Conservation (phyloP, 1,140 invertebrate species). For the Antheraea pernyi region DNA sequence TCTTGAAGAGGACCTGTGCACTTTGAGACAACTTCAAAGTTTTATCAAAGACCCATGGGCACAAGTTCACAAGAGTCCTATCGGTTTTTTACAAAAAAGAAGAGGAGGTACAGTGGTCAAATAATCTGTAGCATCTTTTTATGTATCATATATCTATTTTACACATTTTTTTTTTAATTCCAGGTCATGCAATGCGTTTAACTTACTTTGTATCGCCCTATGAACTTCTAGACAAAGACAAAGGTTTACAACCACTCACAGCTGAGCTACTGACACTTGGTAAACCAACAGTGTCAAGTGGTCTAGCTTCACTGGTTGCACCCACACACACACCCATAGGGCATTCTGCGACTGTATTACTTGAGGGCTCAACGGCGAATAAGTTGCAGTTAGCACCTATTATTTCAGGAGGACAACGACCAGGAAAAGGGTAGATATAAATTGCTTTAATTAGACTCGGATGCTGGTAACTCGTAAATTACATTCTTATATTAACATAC, state of each 20-base stretch:
- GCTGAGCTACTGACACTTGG: conserved; percentile 83
- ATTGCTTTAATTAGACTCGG: neutral
- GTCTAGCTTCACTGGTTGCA: conserved; percentile 48
- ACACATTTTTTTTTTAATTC: conserved; percentile 26
- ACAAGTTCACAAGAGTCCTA: conserved; percentile 93
- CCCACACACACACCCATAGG: conserved; percentile 81
- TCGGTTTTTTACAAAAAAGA: conserved; percentile 89
- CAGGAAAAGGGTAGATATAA: conserved; percentile 85
- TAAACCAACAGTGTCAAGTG: conserved; percentile 47
- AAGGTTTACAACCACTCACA: conserved; percentile 86
- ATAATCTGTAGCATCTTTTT: neutral
- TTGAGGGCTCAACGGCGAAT: conserved; percentile 93
- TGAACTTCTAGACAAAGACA: conserved; percentile 90
- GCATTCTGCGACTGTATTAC: conserved; percentile 92
- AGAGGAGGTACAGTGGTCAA: conserved; percentile 80
- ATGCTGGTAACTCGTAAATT: no score
- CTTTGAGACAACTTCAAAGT: conserved; percentile 86
- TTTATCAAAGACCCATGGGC: conserved; percentile 92
- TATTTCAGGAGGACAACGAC: conserved; percentile 86
- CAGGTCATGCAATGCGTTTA: conserved; percentile 94
- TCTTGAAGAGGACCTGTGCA: conserved; percentile 94
- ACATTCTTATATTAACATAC: no score
- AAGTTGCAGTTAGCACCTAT: conserved; percentile 92
- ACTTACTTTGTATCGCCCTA: conserved; percentile 98
- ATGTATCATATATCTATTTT: neutral